Conservation (phyloP, 1,140 invertebrate species). For the Leptonema lineaticorne region DNA sequence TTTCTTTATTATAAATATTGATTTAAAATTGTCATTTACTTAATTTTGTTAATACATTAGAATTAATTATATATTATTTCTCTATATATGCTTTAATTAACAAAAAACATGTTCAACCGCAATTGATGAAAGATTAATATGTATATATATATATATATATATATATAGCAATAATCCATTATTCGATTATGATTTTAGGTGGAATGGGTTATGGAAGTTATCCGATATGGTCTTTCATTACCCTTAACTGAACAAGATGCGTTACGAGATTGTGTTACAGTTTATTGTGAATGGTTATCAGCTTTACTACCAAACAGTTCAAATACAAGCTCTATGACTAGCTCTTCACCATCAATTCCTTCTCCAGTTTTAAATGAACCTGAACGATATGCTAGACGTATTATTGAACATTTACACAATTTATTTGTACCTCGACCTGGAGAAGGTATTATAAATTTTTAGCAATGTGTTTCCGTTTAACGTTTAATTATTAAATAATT, state of each 20-base stretch:
- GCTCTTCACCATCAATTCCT: constrained; percentile 76
- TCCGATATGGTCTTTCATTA: constrained; percentile 89
- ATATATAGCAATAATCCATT: neutral
- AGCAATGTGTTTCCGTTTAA: neutral
- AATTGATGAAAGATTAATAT: too few species aligned
- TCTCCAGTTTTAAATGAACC: constrained; percentile 85
- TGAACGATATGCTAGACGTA: constrained; percentile 87
- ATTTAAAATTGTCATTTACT: too few species aligned
- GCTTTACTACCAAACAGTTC: constrained; percentile 79
- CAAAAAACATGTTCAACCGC: too few species aligned
- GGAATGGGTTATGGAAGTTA: constrained; percentile 90
- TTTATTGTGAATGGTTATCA: constrained; percentile 96
- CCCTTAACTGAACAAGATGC: constrained; percentile 90
- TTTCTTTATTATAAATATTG: too few species aligned
- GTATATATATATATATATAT: too few species aligned
- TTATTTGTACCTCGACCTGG: constrained; percentile 92
- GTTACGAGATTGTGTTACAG: constrained; percentile 92
- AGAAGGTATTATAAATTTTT: constrained; percentile 68
- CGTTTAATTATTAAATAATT: neutral
- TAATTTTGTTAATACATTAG: too few species aligned
- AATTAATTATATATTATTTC: too few species aligned
- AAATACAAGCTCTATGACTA: constrained; percentile 76
- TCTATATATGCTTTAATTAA: too few species aligned
- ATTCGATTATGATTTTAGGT: constrained; percentile 51
- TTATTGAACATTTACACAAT: constrained; percentile 92